These are phyloP conservation scores for Lasioglossum villosulum DNA, from an alignment of 2,888 invertebrate genomes.

Conservation along the genomic window DNA sequence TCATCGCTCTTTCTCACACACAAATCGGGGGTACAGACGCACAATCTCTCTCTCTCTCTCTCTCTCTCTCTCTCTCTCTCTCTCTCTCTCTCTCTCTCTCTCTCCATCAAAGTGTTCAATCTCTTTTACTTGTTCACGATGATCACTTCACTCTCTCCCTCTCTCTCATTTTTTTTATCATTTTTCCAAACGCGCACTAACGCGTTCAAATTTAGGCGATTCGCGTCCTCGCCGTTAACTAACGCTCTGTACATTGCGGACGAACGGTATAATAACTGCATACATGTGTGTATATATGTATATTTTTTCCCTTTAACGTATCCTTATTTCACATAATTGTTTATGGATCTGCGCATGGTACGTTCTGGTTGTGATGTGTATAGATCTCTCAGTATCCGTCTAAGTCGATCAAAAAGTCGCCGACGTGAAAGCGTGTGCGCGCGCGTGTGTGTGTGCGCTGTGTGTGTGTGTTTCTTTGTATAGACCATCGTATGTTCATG, in stretches of 20 bases:
- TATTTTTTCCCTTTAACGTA: constrained; percentile 46
- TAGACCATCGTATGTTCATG: neutral
- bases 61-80: constrained; percentile 23
- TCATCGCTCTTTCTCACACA: constrained; percentile 34
- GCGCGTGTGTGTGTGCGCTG: constrained; percentile 22
- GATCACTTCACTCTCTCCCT: neutral
- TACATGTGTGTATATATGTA: constrained; percentile 65
- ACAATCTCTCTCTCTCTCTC: constrained; percentile 28
- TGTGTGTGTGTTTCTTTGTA: neutral
- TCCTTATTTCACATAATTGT: constrained; percentile 38
- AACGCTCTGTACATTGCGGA: constrained; percentile 71
- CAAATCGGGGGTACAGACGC: constrained; percentile 25
- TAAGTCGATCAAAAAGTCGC: constrained; percentile 45
- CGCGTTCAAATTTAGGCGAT: constrained; percentile 41
- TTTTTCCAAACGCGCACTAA: constrained; percentile 31
- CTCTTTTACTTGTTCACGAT: constrained; percentile 9
- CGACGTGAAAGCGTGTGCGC: constrained; percentile 21
- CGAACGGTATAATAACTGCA: constrained; percentile 69
- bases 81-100: constrained; percentile 31
- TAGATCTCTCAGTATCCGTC: neutral
- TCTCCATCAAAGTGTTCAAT: constrained; percentile 22
- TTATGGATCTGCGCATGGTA: constrained; percentile 36
- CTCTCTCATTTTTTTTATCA: neutral
- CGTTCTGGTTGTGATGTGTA: neutral
- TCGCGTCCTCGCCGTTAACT: constrained; percentile 50